Base-by-base conservation (phyloP, 2,113 vertebrate genomes). In the Trochalopteron elliotii region DNA sequence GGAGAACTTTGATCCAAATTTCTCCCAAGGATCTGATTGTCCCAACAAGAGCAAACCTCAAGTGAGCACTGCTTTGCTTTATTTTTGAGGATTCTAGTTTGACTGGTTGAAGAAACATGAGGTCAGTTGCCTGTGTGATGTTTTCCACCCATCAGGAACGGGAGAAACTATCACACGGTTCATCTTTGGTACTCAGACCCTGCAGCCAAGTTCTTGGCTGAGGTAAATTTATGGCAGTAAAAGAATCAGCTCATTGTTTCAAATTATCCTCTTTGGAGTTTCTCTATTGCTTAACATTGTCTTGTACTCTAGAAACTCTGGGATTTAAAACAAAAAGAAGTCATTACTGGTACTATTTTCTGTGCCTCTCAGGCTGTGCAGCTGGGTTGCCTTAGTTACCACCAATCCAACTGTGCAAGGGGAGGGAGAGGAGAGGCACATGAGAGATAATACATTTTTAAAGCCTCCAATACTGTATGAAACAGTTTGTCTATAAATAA, bases 351-450 rank as follows among this genome's bases (percentile, higher is more conserved):
- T 96, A 78, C 94, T 93, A 82, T 96, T 96, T 94, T 96, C 90
- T 94, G 56, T 96, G 92, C 90, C 94, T 94, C 79, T 97, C 85
- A 56, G 92, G 80, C 92, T 94, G 83, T 95, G 94, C 90, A 96
- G 95, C 94, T 97, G 96, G 94, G 92, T 97, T 97, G 96, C 94
- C 96, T 83, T 95, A 94, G 94, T 96, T 96, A 96, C 93, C 94
- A 86, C 69, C 90, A 95, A 81, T 94, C 93, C 83, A 93, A 92
- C 93, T 91, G 90, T 95, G 94, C 67, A 31, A 94, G 82, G 76
- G 75, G 82, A 95, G 90, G 92, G 83, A 94, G 81, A 96, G 75
- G 88, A 93, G 84, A 95, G 76, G 85, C 90, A 68, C 92, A 89
- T 10, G 45, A 94, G 90, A 94, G 89, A 95, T 70, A 83, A 96